Base-by-base conservation (phyloP, 2,888 invertebrate species). In the Autographa pulchrina region DNA sequence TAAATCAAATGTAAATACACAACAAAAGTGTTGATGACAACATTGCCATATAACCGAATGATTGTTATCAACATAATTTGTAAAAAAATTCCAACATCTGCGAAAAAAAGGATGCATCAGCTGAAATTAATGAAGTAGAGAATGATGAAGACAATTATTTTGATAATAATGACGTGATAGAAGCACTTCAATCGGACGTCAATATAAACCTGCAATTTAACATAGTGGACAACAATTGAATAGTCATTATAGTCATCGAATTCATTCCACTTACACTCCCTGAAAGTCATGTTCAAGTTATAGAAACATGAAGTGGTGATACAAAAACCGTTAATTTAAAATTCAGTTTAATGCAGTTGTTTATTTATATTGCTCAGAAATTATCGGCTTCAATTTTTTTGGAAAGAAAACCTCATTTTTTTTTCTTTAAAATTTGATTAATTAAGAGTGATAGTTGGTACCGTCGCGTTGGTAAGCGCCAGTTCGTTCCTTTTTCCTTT, bases 181-280 rank as follows among this genome's bases (percentile, higher is more conserved):
- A 95, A 95, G 94, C 94, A 91, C 94, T 90, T 92, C 92, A 94
- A 93, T 92, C 91, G 90, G 93, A 92, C 91, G 92, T 92, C 91
- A 94, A 92, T 90, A 84, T 86, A 93, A 90, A 92, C 94, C 94
- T 93, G 94, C 84, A 94, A 94, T 91, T 90, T 88, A 88, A 91
- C 87, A 91, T 89, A 91, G 89, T 88, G 86, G 89, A 91, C 86
- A 90, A 90, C 89, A 93, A 91, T 88, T 86, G 89, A 90, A 90
- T 89, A 81, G 69, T 85, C 88, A 84, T 64, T 90, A 90, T 88
- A 88, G 90, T 90, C 92, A 93, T 92, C 92, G 93, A 93, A 92
- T 92, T 94, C 95, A 94, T 94, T 94, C 94, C 94, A 94, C 93
- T 94, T 94, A 93, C 94, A 94, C 93, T 94, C 92, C 94, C 93